Evolutionary conservation across 2,888 invertebrate genomes (phyloP), one percentile per base, ranked within the genome.

Genomic region (Cyclophora albipunctata): DNA sequence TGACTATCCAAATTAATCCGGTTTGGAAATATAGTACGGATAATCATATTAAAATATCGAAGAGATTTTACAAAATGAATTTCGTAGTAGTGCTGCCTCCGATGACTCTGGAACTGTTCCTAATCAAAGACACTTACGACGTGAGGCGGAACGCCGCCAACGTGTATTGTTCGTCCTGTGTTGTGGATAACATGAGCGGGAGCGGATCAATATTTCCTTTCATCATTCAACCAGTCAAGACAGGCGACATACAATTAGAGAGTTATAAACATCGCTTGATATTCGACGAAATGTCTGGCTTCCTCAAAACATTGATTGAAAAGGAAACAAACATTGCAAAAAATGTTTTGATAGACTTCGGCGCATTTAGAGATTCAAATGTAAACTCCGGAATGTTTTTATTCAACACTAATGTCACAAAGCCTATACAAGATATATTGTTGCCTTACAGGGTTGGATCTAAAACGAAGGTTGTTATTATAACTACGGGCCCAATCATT

Each of bases 361-460:
- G 95, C 0, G 95, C 96, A 0, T 98, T 98, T 73, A 91, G 92
- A 49, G 96, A 96, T 52, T 94, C 96, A 0, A 93, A 94, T 73
- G 93, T 94, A 67, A 95, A 96, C 76, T 96, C 97, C 7, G 99
- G 99, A 0, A 98, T 98, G 7, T 99, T 98, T 78, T 90, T 99
- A 20, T 98, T 99, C 73, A 96, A 97, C 83, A 96, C 95, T 0
- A 94, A 95, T 66, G 90, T 94, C 7, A 90, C 92, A 3, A 96
- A 96, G 54, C 94, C 93, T 35, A 92, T 97, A 67, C 91, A 93
- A 61, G 95, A 96, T 71, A 91, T 95, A 34, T 80, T 96, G 44
- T 91, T 91, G 53, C 92, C 92, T 43, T 95, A 93, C 67, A 90
- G 91, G 57, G 90, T 91, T 3, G 92, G 93, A 57, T 86, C 50